Evolutionary conservation across 2,888 invertebrate species (phyloP), one percentile per base, ranked within the genome.

Genomic region (Epinotia ramella): DNA sequence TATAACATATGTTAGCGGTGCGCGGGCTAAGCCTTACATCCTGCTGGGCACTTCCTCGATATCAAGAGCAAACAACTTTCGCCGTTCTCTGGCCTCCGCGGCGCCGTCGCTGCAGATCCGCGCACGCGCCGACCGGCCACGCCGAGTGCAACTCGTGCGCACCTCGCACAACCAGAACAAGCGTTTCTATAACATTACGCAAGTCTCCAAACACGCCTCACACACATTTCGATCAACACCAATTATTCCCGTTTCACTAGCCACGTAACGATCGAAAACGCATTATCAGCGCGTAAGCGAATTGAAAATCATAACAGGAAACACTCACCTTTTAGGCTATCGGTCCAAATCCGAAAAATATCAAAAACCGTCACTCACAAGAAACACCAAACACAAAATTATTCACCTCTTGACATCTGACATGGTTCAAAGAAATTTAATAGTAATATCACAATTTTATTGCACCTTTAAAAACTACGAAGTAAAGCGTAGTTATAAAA

Each of bases 321-420:
- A 85, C 85, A 91, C 93, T 92, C 85, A 94, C 94, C 93, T 89
- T 90, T 90, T 88, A 91, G 89, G 93, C 91, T 92, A 92, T 90
- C 86, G 88, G 90, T 89, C 86, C 89, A 89, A 92, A 92, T 93
- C 90, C 92, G 89, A 93, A 93, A 92, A 93, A 92, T 90, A 89
- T 89, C 64, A 73, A 73, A 90, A 91, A 90, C 92, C 91, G 90
- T 90, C 93, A 93, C 91, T 88, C 89, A 88, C 92, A 92, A 90
- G 89, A 87, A 86, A 90, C 90, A 93, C 92, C 89, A 91, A 90
- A 90, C 91, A 92, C 91, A 87, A 83, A 81, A 79, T 84, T 90
- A 90, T 89, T 93, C 93, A 94, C 94, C 92, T 94, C 92, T 93
- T 93, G 93, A 94, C 94, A 94, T 94, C 92, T 93, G 91, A 92